Conservation (phyloP, 2,113 vertebrate genomes). For the Narcine bancroftii region DNA sequence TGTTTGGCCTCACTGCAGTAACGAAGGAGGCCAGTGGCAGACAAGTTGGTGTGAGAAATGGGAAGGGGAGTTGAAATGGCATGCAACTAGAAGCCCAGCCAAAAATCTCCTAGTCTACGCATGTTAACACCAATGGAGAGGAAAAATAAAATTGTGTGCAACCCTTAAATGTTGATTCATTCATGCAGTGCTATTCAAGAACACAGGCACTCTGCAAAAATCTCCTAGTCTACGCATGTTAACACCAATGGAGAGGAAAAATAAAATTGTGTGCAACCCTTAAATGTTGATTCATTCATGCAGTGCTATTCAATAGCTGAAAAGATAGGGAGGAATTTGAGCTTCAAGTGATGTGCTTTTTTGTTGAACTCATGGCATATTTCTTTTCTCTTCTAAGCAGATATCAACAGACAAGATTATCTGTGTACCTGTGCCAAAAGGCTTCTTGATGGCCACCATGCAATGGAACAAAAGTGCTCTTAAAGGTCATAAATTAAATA, state of each 20-base stretch:
- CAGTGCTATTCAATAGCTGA: not conserved
- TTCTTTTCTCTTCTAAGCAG: not conserved
- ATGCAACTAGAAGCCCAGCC: too few species aligned
- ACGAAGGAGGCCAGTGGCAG: too few species aligned
- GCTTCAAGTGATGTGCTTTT: not conserved
- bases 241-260: too few species aligned
- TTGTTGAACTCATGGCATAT: not conserved
- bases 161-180: too few species aligned
- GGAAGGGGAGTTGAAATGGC: too few species aligned
- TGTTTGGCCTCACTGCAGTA: too few species aligned
- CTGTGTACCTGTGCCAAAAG: slow-evolving; percentile 35
- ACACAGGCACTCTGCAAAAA: too few species aligned
- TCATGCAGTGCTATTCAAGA: too few species aligned
- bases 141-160: not conserved
- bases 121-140: too few species aligned
- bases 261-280: not conserved
- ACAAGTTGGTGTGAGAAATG: too few species aligned
- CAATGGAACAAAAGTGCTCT: slow-evolving; percentile 34
- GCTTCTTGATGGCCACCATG: slow-evolving; percentile 24
- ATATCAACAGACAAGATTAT: slow-evolving; percentile 37
- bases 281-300: not conserved
- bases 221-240: too few species aligned
- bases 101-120: too few species aligned
- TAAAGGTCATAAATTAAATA: slow-evolving; percentile 28
- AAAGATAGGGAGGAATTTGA: not conserved